phyloP scores from a whole-genome alignment of 2,113 vertebrate species.

The Oxygymnocypris stewartii region DNA sequence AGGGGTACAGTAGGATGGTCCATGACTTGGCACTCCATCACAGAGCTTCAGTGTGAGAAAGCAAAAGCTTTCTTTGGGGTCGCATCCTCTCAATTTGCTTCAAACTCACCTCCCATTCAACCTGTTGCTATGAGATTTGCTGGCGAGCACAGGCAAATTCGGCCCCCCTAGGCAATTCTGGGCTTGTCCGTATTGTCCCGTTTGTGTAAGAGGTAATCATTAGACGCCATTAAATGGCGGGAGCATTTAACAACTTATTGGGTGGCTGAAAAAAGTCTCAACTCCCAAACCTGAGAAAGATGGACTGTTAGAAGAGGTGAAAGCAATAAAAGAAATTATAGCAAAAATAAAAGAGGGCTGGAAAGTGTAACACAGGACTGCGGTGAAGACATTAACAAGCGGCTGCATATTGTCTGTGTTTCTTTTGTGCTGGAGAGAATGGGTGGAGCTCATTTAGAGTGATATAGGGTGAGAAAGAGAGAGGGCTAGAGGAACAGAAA shows the following conservation, averaged over 20 bases:
- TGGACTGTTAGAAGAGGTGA: conserved; percentile 56
- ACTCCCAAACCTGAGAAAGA: conserved; percentile 69
- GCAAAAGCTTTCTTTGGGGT: conserved; percentile 69
- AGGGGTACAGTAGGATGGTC: conserved; percentile 69
- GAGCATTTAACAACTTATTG: conserved; percentile 58
- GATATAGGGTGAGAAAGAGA: conserved; percentile 71
- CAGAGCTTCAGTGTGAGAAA: conserved; percentile 51
- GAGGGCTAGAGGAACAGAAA: conserved; percentile 61
- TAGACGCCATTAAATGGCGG: conserved; percentile 63
- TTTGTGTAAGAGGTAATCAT: conserved; percentile 81
- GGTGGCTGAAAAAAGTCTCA: conserved; percentile 49
- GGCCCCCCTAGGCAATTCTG: conserved; percentile 64
- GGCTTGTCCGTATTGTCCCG: conserved; percentile 71
- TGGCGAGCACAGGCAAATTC: conserved; percentile 77
- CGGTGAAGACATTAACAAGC: conserved; percentile 78
- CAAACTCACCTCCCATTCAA: conserved; percentile 63
- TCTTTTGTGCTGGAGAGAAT: conserved; percentile 76
- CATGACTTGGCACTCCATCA: conserved; percentile 60
- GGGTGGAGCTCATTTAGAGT: conserved; percentile 65
- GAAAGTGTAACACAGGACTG: conserved; percentile 58
- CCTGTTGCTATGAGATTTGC: conserved; percentile 78
- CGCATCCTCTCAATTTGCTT: conserved; percentile 71
- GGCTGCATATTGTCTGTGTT: conserved; percentile 76
- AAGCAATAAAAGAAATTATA: conserved; percentile 61
- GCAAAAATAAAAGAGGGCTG: conserved; percentile 55